Conservation (phyloP, 1,140 invertebrate species). For the Elysia chlorotica region DNA sequence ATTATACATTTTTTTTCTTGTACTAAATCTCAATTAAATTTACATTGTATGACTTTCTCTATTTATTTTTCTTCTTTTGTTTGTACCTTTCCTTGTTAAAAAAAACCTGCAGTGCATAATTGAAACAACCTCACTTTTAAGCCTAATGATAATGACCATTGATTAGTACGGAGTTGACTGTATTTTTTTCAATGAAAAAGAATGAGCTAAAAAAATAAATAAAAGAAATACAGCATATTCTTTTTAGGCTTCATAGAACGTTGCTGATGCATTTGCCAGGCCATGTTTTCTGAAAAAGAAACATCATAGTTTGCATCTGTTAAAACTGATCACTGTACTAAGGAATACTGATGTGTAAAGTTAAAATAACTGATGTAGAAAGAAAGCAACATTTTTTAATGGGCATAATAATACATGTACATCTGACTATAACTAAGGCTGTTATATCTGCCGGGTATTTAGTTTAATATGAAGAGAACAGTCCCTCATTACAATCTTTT, state of each 20-base stretch:
- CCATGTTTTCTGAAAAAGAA: neutral
- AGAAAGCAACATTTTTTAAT: neutral
- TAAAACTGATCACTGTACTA: neutral
- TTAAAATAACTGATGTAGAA: neutral
- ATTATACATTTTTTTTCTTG: neutral
- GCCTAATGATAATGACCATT: too few relatives aligned
- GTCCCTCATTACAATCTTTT: too few relatives aligned
- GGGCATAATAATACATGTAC: neutral
- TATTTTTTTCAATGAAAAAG: too few relatives aligned
- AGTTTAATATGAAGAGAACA: neutral
- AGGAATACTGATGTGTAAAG: neutral
- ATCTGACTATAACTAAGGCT: neutral
- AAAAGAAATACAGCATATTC: too few relatives aligned
- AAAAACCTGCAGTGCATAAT: neutral
- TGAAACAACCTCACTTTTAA: neutral
- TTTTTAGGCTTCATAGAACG: constrained; percentile 1
- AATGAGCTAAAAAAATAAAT: too few relatives aligned
- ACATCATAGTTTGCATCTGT: too few relatives aligned
- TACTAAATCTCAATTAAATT: too few relatives aligned
- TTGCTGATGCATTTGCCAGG: constrained; percentile 7
- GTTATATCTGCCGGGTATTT: neutral
- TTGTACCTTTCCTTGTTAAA: too few relatives aligned
- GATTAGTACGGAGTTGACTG: too few relatives aligned
- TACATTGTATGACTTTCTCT: neutral
- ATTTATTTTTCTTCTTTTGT: neutral